Conservation (phyloP, 2,888 invertebrate species). For the Siphlonurus alternatus region DNA sequence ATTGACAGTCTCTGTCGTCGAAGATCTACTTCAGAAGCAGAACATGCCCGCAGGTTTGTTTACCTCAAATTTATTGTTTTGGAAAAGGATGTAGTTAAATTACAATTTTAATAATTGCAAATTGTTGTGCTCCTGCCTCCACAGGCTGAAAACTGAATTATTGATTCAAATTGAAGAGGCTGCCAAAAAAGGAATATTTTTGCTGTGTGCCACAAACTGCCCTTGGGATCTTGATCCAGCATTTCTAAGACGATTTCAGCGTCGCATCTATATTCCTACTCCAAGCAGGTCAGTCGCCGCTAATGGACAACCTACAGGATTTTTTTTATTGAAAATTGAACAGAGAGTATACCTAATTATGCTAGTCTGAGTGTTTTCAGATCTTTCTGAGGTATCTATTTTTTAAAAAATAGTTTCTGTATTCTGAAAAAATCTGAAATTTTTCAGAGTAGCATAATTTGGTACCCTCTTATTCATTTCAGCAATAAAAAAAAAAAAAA, state of each 20-base stretch:
- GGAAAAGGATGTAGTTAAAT: not conserved
- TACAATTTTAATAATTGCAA: not conserved
- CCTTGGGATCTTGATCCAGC: constrained; percentile 44
- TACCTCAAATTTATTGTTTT: constrained; percentile 1
- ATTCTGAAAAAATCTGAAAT: too few relatives aligned
- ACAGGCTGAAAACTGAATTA: constrained; percentile 36
- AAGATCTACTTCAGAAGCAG: constrained; percentile 30
- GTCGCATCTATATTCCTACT: constrained; percentile 34
- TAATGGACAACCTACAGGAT: not conserved
- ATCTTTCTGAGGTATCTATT: too few relatives aligned
- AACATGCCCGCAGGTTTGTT: constrained; percentile 29
- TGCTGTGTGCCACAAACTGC: constrained; percentile 41
- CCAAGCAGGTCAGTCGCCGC: constrained; percentile 29
- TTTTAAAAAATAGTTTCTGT: too few relatives aligned
- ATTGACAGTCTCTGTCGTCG: constrained; percentile 37
- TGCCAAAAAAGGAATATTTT: constrained; percentile 21
- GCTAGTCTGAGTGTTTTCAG: too few relatives aligned
- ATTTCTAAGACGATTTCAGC: constrained; percentile 37
- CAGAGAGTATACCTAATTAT: too few relatives aligned
- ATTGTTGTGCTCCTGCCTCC: constrained; percentile 1
- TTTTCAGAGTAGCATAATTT: too few relatives aligned
- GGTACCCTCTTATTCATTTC: too few relatives aligned
- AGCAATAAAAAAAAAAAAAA: too few relatives aligned
- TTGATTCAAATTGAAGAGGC: constrained; percentile 33
- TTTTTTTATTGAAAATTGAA: constrained; percentile 2